These are phyloP conservation scores for Microcaecilia unicolor DNA, from an alignment of 2,797 vertebrate genomes.

Conservation along the genomic window DNA sequence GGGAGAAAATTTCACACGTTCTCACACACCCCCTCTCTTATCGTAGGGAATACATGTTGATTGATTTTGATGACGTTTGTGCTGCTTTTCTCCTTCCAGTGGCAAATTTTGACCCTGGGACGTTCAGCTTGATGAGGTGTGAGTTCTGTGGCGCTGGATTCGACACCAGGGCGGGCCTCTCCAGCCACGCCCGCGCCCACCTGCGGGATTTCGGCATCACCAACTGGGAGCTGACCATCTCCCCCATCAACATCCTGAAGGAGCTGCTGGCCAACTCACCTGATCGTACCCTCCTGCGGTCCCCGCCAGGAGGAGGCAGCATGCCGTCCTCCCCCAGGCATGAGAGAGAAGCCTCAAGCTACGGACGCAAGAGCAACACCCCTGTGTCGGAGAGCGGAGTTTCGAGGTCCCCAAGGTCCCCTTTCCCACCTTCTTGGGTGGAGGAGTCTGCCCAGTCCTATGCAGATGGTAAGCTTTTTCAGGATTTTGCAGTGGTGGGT, in stretches of 20 bases:
- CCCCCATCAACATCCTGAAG: slow-evolving; percentile 86
- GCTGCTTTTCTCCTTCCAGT: slow-evolving; percentile 53
- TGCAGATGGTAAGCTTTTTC: slow-evolving; percentile 46
- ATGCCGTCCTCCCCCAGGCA: slow-evolving; percentile 42
- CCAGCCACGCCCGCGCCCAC: slow-evolving; percentile 90
- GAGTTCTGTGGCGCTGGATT: slow-evolving; percentile 95
- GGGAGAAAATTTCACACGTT: no score
- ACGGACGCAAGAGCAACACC: slow-evolving; percentile 17
- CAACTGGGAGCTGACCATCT: slow-evolving; percentile 95
- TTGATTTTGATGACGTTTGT: slow-evolving; percentile 4
- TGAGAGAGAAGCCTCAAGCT: slow-evolving; percentile 35
- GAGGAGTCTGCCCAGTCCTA: slow-evolving; percentile 40
- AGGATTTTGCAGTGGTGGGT: background rate
- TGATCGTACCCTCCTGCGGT: slow-evolving; percentile 69
- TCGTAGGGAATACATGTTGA: no score
- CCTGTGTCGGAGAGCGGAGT: slow-evolving; percentile 23
- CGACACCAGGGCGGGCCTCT: slow-evolving; percentile 87
- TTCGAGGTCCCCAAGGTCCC: slow-evolving; percentile 37
- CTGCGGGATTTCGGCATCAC: slow-evolving; percentile 92
- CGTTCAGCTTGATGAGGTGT: slow-evolving; percentile 94
- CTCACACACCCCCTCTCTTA: no score
- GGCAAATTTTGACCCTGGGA: slow-evolving; percentile 90
- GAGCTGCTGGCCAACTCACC: slow-evolving; percentile 83
- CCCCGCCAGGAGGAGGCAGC: slow-evolving; percentile 37
- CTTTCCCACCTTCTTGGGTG: slow-evolving; percentile 35